Evolutionary conservation across 1,140 invertebrate species (phyloP).

Genomic region (Zaprionus tsacasi): DNA sequence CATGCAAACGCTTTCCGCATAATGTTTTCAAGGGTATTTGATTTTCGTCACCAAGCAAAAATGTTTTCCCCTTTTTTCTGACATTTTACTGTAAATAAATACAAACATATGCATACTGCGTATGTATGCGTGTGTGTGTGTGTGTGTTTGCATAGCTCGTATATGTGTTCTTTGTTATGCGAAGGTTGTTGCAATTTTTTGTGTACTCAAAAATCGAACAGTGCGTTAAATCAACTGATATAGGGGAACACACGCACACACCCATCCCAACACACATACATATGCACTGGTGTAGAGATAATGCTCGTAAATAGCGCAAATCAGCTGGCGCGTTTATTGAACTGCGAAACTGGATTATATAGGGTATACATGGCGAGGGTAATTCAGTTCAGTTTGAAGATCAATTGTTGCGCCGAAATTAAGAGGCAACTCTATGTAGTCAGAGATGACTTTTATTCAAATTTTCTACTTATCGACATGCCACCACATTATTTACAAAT

Average conservation of each 20-base stretch:
- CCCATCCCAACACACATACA: background rate
- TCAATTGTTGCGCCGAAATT: background rate
- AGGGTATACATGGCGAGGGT: background rate
- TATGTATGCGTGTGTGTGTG: background rate
- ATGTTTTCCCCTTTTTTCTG: constrained; percentile 5
- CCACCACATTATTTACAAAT: too few relatives aligned
- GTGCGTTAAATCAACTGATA: constrained; percentile 7
- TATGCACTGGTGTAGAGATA: background rate
- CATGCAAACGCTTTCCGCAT: background rate
- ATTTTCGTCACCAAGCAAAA: constrained; percentile 1
- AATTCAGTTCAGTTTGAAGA: constrained; percentile 5
- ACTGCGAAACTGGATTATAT: constrained; percentile 5
- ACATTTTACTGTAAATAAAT: constrained; percentile 2
- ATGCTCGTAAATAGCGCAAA: constrained; percentile 7
- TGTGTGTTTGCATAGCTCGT: constrained; percentile 3
- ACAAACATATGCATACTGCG: background rate
- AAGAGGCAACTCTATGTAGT: too few relatives aligned
- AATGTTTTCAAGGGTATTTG: constrained; percentile 11
- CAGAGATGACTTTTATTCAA: too few relatives aligned
- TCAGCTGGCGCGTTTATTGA: background rate
- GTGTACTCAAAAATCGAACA: constrained; percentile 17
- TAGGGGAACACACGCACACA: background rate
- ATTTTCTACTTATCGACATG: too few relatives aligned
- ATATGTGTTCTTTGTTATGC: constrained; percentile 18
- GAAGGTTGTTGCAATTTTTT: constrained; percentile 19